phyloP scores from a whole-genome alignment of 1,140 invertebrate genomes.

The Drosophila funebris region DNA sequence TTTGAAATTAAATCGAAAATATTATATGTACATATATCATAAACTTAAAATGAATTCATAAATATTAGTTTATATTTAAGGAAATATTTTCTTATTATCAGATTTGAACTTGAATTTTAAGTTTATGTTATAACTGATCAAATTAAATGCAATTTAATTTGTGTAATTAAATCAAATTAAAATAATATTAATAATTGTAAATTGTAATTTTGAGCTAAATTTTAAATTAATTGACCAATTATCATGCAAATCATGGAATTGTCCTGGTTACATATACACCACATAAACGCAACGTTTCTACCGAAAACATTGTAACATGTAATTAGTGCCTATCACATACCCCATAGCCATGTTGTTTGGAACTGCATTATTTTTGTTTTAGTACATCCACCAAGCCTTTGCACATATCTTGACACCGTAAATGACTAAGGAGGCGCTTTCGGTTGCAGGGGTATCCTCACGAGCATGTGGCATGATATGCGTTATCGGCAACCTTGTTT shows the following conservation, averaged over 20 bases:
- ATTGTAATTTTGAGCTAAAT: background rate
- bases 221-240: background rate
- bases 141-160: background rate
- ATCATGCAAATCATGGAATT: background rate
- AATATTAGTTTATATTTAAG: no score
- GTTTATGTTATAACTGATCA: no score
- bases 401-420: background rate
- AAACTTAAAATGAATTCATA: no score
- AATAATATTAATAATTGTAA: background rate
- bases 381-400: background rate
- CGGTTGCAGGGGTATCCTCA: background rate
- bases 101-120: no score
- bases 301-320: background rate
- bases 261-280: background rate
- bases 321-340: background rate
- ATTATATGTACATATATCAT: no score
- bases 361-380: background rate
- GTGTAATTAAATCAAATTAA: background rate
- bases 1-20: no score
- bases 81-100: no score
- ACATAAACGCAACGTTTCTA: background rate
- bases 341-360: background rate
- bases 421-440: background rate
- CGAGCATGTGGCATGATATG: slow-evolving; percentile 9
- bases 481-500: slow-evolving; percentile 1